phyloP scores from a whole-genome alignment of 2,113 vertebrate genomes.

The Colossoma macropomum region DNA sequence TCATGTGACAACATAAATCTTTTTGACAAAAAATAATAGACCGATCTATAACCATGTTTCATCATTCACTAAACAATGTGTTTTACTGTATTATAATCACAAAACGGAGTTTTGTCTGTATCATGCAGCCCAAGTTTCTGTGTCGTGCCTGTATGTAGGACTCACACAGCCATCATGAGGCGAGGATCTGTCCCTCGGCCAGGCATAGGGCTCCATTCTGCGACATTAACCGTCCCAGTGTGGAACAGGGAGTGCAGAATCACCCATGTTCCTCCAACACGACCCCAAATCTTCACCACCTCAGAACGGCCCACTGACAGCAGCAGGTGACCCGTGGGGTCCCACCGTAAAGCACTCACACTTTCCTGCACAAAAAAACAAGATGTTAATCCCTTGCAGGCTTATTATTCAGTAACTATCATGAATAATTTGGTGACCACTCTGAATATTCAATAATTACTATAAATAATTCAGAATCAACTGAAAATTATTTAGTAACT shows the following conservation, averaged over 20 bases:
- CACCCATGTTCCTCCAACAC: slow-evolving; percentile 70
- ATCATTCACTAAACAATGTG: no score
- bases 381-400: background rate
- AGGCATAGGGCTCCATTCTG: slow-evolving; percentile 78
- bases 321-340: slow-evolving; percentile 81
- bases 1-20: no score
- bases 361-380: slow-evolving; percentile 66
- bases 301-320: slow-evolving; percentile 77
- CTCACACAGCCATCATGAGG: slow-evolving; percentile 82
- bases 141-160: slow-evolving; percentile 27
- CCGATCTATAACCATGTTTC: no score
- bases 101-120: no score
- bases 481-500: no score
- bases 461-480: no score
- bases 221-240: slow-evolving; percentile 68
- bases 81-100: no score
- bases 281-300: slow-evolving; percentile 76
- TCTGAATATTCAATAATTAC: no score
- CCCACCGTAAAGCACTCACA: slow-evolving; percentile 76
- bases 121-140: background rate
- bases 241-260: slow-evolving; percentile 77
- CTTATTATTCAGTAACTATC: no score
- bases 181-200: slow-evolving; percentile 73
- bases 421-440: no score
- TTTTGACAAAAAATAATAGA: no score